Conservation (phyloP, 2,113 vertebrate species). For the Chlorodrepanis virens region DNA sequence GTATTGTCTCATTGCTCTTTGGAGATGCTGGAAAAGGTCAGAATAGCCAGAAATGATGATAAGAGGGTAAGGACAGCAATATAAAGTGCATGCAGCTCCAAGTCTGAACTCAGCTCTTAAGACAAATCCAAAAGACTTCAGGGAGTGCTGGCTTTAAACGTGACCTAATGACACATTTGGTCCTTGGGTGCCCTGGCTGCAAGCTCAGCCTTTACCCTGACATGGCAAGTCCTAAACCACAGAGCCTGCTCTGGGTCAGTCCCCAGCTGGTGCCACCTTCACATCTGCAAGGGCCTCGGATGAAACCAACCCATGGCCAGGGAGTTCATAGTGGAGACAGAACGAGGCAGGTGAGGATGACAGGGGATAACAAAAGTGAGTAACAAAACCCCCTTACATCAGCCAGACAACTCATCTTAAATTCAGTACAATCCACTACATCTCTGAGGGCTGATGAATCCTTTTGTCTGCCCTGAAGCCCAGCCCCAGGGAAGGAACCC, state of each 20-base stretch:
- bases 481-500: background rate
- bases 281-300: background rate
- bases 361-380: background rate
- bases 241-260: background rate
- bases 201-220: background rate
- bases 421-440: background rate
- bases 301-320: background rate
- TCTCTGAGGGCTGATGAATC: background rate
- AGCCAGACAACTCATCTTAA: background rate
- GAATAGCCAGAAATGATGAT: background rate
- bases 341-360: accelerated
- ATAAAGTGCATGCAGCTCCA: background rate
- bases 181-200: background rate
- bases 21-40: background rate
- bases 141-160: background rate
- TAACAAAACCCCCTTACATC: background rate
- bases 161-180: background rate
- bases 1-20: background rate
- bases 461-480: background rate
- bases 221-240: background rate
- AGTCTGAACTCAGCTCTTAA: background rate
- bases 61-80: background rate
- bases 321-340: background rate
- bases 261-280: background rate
- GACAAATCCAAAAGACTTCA: background rate